A percentile compares a stretch with the other conserved stretches of the same genome.
Evolutionary conservation across 2,888 invertebrate species (phyloP).

Genomic region (Epicampocera succincta): DNA sequence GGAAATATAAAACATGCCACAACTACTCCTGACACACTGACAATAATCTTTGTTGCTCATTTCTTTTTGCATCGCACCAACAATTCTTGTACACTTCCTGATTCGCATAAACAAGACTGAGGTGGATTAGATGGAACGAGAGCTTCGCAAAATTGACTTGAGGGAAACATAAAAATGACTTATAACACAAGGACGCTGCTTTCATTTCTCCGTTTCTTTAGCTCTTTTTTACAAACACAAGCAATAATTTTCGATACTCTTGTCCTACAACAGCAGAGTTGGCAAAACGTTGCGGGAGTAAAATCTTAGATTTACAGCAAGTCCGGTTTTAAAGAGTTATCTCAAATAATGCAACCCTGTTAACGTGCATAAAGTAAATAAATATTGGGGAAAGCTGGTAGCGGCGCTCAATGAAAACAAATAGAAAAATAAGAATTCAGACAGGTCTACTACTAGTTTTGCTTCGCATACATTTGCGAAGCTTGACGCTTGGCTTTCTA

Average conservation of each 20-base stretch:
- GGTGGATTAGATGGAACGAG: slow-evolving; percentile 9
- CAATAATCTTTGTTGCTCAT: background rate
- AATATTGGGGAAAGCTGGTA: too few species aligned
- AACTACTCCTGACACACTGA: slow-evolving; percentile 58
- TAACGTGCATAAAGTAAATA: too few species aligned
- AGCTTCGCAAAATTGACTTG: background rate
- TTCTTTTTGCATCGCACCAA: background rate
- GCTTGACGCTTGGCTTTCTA: too few species aligned
- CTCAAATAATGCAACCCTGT: too few species aligned
- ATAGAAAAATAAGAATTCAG: too few species aligned
- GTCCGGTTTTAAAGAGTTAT: too few species aligned
- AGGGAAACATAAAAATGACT: slow-evolving; percentile 1
- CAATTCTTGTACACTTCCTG: background rate
- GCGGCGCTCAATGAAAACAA: too few species aligned
- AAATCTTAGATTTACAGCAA: too few species aligned
- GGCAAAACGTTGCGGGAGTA: too few species aligned
- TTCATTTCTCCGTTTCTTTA: background rate
- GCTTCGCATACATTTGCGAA: too few species aligned
- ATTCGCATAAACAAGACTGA: slow-evolving; percentile 14
- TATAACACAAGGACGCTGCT: slow-evolving; percentile 9
- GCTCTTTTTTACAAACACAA: too few species aligned
- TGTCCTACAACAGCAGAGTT: background rate
- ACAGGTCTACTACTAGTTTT: too few species aligned
- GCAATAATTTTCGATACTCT: background rate
- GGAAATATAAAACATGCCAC: slow-evolving; percentile 41